These are phyloP conservation scores for Fopius arisanus DNA, from an alignment of 1,140 invertebrate genomes.

Conservation along the genomic window DNA sequence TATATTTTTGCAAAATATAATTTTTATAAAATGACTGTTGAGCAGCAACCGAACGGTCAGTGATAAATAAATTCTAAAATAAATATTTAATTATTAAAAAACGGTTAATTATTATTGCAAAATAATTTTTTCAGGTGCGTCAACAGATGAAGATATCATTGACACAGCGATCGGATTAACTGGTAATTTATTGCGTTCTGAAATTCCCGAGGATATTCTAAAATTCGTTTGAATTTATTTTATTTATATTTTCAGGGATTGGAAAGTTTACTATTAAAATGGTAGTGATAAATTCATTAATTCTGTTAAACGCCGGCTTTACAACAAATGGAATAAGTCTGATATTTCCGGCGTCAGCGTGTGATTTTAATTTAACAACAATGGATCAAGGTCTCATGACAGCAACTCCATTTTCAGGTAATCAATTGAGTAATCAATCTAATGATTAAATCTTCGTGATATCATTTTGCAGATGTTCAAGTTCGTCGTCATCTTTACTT, in stretches of 20 bases:
- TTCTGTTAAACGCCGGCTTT: conserved; percentile 66
- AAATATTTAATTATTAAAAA: too few species aligned
- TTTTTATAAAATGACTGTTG: too few species aligned
- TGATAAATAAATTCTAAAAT: too few species aligned
- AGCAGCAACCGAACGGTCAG: too few species aligned
- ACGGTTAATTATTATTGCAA: too few species aligned
- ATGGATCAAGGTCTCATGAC: conserved; percentile 64
- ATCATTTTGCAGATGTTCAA: too few species aligned
- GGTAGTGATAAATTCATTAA: conserved; percentile 64
- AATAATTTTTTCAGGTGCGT: background rate
- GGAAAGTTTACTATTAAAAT: conserved; percentile 67
- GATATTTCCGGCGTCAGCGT: conserved; percentile 67
- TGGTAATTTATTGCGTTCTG: conserved; percentile 40
- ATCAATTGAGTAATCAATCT: background rate
- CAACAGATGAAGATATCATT: background rate
- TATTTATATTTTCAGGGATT: conserved; percentile 39
- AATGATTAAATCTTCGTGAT: too few species aligned
- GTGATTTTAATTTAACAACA: conserved; percentile 67
- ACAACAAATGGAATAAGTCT: conserved; percentile 59
- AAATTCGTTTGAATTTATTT: background rate
- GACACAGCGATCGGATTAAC: background rate
- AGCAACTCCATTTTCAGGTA: conserved; percentile 61
- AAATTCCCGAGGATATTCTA: too few species aligned
- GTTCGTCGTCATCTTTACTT: too few species aligned
- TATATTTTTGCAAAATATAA: too few species aligned